A percentile compares a stretch with the other conserved stretches of the same genome.
Evolutionary conservation across 2,888 invertebrate species (phyloP).

Genomic region (Parasteatoda lunata): DNA sequence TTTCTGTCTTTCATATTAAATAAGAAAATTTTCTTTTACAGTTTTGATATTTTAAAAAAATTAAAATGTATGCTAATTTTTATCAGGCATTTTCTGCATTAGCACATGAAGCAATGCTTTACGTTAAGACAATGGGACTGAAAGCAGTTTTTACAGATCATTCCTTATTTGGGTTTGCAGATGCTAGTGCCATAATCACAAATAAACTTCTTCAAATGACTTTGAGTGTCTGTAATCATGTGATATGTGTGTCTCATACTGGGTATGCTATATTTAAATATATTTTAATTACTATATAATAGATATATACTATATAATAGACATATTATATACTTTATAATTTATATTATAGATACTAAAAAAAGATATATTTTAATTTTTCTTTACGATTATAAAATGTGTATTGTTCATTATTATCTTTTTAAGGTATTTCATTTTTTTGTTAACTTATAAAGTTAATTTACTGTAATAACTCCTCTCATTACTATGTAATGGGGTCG

Average conservation of each 20-base stretch:
- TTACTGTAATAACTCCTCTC: no score
- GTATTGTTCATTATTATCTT: neutral
- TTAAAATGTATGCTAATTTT: constrained; percentile 1
- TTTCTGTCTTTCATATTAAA: no score
- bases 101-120: constrained; percentile 96
- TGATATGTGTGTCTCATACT: constrained; percentile 98
- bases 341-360: no score
- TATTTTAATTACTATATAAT: neutral
- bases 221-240: constrained; percentile 92
- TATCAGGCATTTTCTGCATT: constrained; percentile 92
- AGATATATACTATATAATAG: neutral
- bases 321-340: no score
- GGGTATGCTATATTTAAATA: constrained; percentile 76
- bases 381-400: neutral
- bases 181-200: constrained; percentile 96
- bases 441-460: no score
- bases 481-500: no score
- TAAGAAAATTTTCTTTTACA: no score
- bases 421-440: neutral
- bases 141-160: constrained; percentile 98
- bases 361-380: no score
- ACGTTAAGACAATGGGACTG: constrained; percentile 79
- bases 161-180: constrained; percentile 98
- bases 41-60: no score
- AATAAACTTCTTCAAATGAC: constrained; percentile 97